A percentile compares a stretch with the other conserved stretches of the same genome.
Evolutionary conservation across 1,140 invertebrate species (phyloP).

Genomic region (Polyergus mexicanus): DNA sequence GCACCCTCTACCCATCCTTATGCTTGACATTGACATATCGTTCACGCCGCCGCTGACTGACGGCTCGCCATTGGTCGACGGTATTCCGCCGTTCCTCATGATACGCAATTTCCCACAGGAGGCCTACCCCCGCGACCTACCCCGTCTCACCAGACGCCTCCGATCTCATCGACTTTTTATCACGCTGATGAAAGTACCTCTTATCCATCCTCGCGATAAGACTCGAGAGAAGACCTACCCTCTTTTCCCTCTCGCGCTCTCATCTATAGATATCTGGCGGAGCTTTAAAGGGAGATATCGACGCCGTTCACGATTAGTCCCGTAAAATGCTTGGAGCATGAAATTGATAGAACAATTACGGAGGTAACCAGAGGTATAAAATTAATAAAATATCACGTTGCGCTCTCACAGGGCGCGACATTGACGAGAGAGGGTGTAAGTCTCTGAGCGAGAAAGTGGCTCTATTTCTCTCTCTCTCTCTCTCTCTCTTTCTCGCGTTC

Average conservation of each 20-base stretch:
- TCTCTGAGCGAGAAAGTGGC: background rate
- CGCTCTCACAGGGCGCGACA: background rate
- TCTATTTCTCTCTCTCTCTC: background rate
- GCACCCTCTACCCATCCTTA: constrained; percentile 37
- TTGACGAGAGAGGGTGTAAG: constrained; percentile 39
- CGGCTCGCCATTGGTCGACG: constrained; percentile 65
- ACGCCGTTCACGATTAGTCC: constrained; percentile 18
- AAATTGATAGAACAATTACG: constrained; percentile 58
- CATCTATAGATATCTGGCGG: background rate
- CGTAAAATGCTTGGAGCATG: constrained; percentile 36
- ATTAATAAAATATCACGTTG: constrained; percentile 58
- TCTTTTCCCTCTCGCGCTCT: background rate
- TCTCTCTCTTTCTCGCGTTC: constrained; percentile 11
- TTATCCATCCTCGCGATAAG: constrained; percentile 53
- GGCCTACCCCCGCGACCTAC: constrained; percentile 65
- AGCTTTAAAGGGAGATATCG: constrained; percentile 33
- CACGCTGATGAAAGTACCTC: constrained; percentile 53
- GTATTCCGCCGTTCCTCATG: constrained; percentile 55
- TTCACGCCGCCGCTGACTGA: constrained; percentile 51
- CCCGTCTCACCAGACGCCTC: constrained; percentile 54
- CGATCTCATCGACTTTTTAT: constrained; percentile 67
- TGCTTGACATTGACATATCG: constrained; percentile 67
- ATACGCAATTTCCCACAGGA: constrained; percentile 70
- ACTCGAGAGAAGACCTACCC: constrained; percentile 23
- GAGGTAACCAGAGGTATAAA: constrained; percentile 41